Evolutionary conservation across 2,888 invertebrate genomes (phyloP), one percentile per base, ranked within the genome.

Genomic region (Ectemnius cavifrons): DNA sequence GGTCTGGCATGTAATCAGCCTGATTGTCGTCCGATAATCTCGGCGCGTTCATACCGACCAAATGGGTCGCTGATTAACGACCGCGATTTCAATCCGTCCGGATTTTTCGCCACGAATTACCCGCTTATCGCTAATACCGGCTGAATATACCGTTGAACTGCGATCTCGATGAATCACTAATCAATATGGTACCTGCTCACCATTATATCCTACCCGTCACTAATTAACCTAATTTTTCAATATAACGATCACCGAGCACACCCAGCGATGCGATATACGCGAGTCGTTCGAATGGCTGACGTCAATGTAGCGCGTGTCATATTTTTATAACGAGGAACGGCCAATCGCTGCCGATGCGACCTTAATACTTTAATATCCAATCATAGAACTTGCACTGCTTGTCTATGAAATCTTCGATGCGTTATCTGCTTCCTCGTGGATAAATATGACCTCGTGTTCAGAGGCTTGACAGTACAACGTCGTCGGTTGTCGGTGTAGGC

Each of bases 331-430:
- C 4, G 8, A 1, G 11, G 37, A 37, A 23, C 23, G 3, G 37
- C 37, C 37, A 37, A 23, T 23, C 23, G 23, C 3, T 6, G 37
- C 8, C 11, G 37, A 37, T 37, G 37, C 37, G 11, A 37, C 11
- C 37, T 4, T 11, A 37, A 37, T 37, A 37, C 37, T 23, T 2
- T 23, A 23, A 23, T 23, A 23, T 23, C 23, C 2, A 23, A 23
- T 0, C 23, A 23, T 23, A 23, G 23, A 23, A 23, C 58, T 64
- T 65, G 63, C 70, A 58, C 61, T 69, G 63, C 69, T 52, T 57
- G 66, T 71, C 74, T 80, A 77, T 82, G 74, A 82, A 81, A 80
- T 80, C 77, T 81, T 81, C 67, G 70, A 74, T 52, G 60, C 62
- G 71, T 79, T 74, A 79, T 77, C 80, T 60, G 64, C 20, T 23